Evolutionary conservation across 2,113 vertebrate genomes (phyloP), one percentile per base, ranked within the genome.

Genomic region (Suncus etruscus): DNA sequence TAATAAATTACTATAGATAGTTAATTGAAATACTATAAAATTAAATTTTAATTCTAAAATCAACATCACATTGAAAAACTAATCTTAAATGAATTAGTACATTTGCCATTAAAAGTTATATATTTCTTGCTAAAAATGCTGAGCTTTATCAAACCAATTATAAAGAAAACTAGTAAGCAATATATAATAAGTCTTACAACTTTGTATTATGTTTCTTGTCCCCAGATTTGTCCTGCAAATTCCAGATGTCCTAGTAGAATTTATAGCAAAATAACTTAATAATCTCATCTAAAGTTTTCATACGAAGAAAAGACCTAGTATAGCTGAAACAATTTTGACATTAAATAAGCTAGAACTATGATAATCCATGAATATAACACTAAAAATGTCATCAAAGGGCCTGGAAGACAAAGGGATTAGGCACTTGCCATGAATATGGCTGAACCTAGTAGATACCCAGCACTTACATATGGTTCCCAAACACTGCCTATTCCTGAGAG

Each of bases 191-290:
- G 51, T 54, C 51, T 39, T 39, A 39, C 39, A 39, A 39, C 39
- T 39, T 39, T 39, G 39, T 25, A 70, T 66, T 83, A 72, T 78
- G 7, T 54, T 1, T 1, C 51, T 65, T 84, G 12, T 80, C 22
- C 61, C 22, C 20, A 87, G 78, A 58, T 68, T 20, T 80, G 45
- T 24, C 50, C 51, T 51, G 32, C 5, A 80, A 18, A 50, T 31
- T 78, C 25, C 83, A 89, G 24, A 4, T 47, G 29, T 80, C 29
- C 32, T 47, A 54, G 31, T 66, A 31, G 84, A 80, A 84, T 47
- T 70, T 9, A 73, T 31, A 58, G 39, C 31, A 63, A 18, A 25
- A 54, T 48, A 94, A 51, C 84, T 87, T 84, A 87, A 29, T 50
- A 80, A 88, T 22, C 7, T 82, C 25, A 20, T 68, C 32, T 61